phyloP scores from a whole-genome alignment of 2,888 invertebrate genomes.

The Rhabditoides inermis region DNA sequence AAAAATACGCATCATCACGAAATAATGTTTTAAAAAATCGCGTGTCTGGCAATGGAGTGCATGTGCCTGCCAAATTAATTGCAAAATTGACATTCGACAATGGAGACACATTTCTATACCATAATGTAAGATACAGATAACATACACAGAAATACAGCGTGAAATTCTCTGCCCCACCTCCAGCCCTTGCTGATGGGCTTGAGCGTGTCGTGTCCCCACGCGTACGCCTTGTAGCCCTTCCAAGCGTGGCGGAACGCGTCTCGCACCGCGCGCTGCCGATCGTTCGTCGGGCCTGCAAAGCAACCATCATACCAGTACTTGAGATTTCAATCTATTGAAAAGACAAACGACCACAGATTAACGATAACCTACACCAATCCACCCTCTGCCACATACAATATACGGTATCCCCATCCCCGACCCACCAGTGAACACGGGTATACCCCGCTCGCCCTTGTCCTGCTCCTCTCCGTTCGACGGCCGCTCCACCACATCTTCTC shows the following conservation, averaged over 20 bases:
- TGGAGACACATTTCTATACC: too few species aligned
- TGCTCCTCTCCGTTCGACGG: not conserved
- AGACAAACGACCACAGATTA: not conserved
- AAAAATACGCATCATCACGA: not conserved
- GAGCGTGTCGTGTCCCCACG: constrained; percentile 94
- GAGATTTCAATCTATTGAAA: not conserved
- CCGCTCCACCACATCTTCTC: not conserved
- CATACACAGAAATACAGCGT: too few species aligned
- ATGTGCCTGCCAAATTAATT: too few species aligned
- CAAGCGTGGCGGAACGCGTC: constrained; percentile 77
- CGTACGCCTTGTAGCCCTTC: constrained; percentile 78
- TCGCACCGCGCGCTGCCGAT: constrained; percentile 74
- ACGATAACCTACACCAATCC: too few species aligned
- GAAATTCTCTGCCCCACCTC: not conserved
- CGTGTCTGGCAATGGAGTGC: too few species aligned
- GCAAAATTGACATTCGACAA: too few species aligned
- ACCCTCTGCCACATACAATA: not conserved
- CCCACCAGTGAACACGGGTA: constrained; percentile 3
- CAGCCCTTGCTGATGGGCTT: constrained; percentile 63
- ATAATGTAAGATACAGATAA: too few species aligned
- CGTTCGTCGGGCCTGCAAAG: constrained; percentile 68
- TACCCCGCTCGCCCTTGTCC: not conserved
- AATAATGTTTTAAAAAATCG: too few species aligned
- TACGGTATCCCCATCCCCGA: not conserved
- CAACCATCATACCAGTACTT: too few species aligned